A percentile compares a stretch with the other conserved stretches of the same genome.
Evolutionary conservation across 1,140 invertebrate species (phyloP).

Genomic region (Neodiprion pinetum): DNA sequence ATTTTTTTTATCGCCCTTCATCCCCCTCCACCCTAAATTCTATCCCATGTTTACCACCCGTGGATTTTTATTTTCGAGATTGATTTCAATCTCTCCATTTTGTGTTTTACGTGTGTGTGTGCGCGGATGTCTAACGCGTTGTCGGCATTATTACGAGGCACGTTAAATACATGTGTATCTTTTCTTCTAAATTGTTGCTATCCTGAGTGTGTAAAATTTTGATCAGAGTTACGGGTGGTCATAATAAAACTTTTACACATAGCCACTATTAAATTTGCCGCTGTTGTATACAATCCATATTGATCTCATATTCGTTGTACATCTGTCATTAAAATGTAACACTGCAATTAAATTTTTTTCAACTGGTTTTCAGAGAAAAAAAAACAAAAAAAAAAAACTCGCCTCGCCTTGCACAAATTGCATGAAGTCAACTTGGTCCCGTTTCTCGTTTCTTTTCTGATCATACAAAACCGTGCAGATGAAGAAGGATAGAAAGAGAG

Average conservation of each 20-base stretch:
- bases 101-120: conserved; percentile 1
- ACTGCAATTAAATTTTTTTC: background rate
- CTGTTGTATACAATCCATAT: conserved; percentile 51
- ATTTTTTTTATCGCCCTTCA: background rate
- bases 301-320: conserved; percentile 42
- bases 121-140: conserved; percentile 1
- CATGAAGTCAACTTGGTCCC: too few relatives aligned
- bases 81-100: conserved; percentile 24
- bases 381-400: too few relatives aligned
- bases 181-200: too few relatives aligned
- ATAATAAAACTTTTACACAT: conserved; percentile 3
- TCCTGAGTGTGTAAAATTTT: background rate
- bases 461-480: too few relatives aligned
- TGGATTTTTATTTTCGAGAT: background rate
- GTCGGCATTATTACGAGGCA: too few relatives aligned
- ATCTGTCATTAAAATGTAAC: too few relatives aligned
- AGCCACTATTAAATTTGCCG: conserved; percentile 30
- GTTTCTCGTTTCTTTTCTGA: too few relatives aligned
- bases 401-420: too few relatives aligned
- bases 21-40: background rate
- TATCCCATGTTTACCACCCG: background rate
- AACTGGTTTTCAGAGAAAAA: background rate
- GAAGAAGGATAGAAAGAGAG: too few relatives aligned
- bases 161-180: too few relatives aligned
- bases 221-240: conserved; percentile 12